phyloP scores from a whole-genome alignment of 2,113 vertebrate species.

The Edolisoma coerulescens region DNA sequence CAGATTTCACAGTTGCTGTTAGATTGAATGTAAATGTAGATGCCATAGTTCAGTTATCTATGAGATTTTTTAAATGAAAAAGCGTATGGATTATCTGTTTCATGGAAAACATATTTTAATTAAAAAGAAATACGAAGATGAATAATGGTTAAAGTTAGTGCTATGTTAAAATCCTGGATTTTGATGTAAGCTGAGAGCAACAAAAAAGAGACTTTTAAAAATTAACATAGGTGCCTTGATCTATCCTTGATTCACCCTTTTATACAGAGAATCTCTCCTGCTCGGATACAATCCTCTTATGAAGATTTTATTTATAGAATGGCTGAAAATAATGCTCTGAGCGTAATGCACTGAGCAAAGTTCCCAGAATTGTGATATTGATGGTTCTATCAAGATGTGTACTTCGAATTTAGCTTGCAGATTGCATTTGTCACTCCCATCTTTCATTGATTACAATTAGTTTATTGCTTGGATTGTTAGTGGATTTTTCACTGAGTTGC shows the following conservation, averaged over 20 bases:
- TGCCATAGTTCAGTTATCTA: not conserved
- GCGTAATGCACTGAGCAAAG: not conserved
- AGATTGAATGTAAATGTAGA: not conserved
- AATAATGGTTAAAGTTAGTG: not conserved
- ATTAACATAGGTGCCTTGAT: not conserved
- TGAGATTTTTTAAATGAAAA: not conserved
- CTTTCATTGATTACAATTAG: not conserved
- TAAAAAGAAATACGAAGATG: not conserved
- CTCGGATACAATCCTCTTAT: conserved; percentile 39
- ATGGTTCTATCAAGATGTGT: not conserved
- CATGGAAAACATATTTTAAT: not conserved
- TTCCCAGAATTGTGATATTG: not conserved
- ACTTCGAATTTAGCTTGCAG: not conserved
- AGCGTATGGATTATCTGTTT: not conserved
- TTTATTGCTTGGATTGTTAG: not conserved
- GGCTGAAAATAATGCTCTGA: conserved; percentile 31
- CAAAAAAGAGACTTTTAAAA: not conserved
- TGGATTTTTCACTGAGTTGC: not conserved
- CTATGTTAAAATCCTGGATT: not conserved
- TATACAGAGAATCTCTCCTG: not conserved
- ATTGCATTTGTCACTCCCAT: not conserved
- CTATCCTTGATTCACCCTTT: conserved; percentile 48
- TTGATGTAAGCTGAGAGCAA: not conserved
- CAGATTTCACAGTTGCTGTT: not conserved
- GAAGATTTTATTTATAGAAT: conserved; percentile 22